A percentile compares a stretch with the other conserved stretches of the same genome.
These are phyloP conservation scores for Chrysemys picta DNA, from an alignment of 2,113 vertebrate genomes.

Conservation along the genomic window DNA sequence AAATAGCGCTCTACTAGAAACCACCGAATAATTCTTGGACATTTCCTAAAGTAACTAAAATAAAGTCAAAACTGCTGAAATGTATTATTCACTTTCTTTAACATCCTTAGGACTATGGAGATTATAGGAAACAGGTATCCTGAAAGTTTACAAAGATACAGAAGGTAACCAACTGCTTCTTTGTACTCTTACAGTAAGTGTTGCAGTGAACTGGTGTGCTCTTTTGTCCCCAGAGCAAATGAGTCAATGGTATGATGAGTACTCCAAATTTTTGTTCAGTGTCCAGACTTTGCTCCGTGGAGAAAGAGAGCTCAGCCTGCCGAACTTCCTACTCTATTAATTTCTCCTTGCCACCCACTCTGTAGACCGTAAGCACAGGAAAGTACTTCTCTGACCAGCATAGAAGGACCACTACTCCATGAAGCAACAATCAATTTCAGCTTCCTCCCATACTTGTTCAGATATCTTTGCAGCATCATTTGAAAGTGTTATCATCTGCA, in stretches of 20 bases:
- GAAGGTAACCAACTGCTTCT: not conserved
- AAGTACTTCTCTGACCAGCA: not conserved
- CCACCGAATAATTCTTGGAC: not conserved
- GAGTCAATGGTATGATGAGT: not conserved
- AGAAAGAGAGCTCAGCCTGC: too few relatives aligned
- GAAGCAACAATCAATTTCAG: not conserved
- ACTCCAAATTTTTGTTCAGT: not conserved
- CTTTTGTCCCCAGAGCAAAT: not conserved
- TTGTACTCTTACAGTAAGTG: rapidly evolving
- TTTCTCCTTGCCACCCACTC: not conserved
- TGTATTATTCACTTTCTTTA: not conserved
- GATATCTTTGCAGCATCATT: not conserved
- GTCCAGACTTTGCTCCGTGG: not conserved
- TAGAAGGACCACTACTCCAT: rapidly evolving
- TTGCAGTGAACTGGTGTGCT: not conserved
- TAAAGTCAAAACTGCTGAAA: not conserved
- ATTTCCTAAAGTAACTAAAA: not conserved
- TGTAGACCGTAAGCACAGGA: not conserved
- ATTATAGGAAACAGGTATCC: not conserved
- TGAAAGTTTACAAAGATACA: not conserved
- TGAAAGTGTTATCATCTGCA: not conserved
- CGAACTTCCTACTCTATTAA: rapidly evolving
- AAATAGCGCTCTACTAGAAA: not conserved
- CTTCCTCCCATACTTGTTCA: not conserved
- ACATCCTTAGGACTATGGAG: not conserved